Base-by-base conservation (phyloP, 2,888 invertebrate species). In the Sclerodermus sp. region DNA sequence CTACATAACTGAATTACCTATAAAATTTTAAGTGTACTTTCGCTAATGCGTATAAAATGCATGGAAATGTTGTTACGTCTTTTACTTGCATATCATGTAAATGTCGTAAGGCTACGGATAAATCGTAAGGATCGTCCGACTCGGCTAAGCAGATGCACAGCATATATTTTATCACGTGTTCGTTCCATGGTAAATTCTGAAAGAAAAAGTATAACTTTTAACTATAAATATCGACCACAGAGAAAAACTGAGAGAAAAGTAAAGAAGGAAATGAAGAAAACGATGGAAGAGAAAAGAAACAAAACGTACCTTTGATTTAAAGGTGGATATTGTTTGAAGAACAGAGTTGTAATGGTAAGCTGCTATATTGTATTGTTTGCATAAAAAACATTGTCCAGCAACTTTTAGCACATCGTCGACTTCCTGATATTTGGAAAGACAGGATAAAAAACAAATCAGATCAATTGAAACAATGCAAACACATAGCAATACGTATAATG, bases 21-120 rank as follows among this genome's bases (percentile, higher is more conserved):
- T 59, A 69, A 9, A 67, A 49, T 53, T 67, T 66, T 10, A 58
- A 55, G 51, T 70, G 59, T 14, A 59, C 49, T 52, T 62, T 51
- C 8, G 56, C 66, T 14, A 71, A 38, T 1, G 66, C 55, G 43
- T 49, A 59, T 51, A 68, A 67, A 5, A 68, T 30, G 37, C 59
- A 54, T 17, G 70, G 72, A 50, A 68, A 59, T 18, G 18, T 41
- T 9, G 48, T 55, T 10, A 56, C 17, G 6, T 13, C 18, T 39
- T 47, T 53, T n/a, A 60, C 60, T 8, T 71, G 42, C 2, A 43
- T 41, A 30, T 60, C 42, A 4, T 5, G 23, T 8, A 69, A 38
- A 5, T 46, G 49, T 4, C 48, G 44, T n/a, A 64, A 41, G 5
- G 62, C 59, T 13, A 66, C 60, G 10, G 44, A 46, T 10, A 70